phyloP scores from a whole-genome alignment of 2,113 vertebrate species.

The Cebus imitator region DNA sequence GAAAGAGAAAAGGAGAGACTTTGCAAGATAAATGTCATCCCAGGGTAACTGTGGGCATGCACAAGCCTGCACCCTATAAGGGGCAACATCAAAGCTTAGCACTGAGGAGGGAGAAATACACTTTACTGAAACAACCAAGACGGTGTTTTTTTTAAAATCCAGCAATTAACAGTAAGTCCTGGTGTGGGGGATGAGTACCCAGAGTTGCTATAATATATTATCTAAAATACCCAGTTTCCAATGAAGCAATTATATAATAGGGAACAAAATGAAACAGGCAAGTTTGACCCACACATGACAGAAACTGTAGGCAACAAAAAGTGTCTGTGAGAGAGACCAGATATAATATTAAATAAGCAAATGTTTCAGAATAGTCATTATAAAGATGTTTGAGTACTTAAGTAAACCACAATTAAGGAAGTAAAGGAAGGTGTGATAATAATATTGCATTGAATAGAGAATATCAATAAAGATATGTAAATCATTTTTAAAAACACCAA shows the following conservation, averaged over 20 bases:
- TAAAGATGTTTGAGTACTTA: neutral
- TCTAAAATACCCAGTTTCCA: too few relatives aligned
- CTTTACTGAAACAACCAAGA: neutral
- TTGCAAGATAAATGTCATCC: too few relatives aligned
- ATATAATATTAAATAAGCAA: too few relatives aligned
- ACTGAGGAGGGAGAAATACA: neutral
- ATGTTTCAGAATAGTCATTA: neutral
- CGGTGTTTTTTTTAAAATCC: neutral
- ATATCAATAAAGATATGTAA: too few relatives aligned
- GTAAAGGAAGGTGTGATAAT: neutral
- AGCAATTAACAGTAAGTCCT: neutral
- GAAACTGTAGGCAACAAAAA: too few relatives aligned
- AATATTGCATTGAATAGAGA: too few relatives aligned
- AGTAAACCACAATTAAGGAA: neutral
- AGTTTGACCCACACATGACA: neutral
- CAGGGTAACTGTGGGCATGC: too few relatives aligned
- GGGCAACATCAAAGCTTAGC: neutral
- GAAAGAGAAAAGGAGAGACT: too few relatives aligned
- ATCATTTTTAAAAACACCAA: too few relatives aligned
- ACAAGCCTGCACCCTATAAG: too few relatives aligned
- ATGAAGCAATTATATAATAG: too few relatives aligned
- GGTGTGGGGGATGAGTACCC: neutral
- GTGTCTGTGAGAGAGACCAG: too few relatives aligned
- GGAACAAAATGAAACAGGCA: neutral
- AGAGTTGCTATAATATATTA: neutral